Conservation (phyloP, 2,113 vertebrate genomes). For the Atrichornis clamosus region DNA sequence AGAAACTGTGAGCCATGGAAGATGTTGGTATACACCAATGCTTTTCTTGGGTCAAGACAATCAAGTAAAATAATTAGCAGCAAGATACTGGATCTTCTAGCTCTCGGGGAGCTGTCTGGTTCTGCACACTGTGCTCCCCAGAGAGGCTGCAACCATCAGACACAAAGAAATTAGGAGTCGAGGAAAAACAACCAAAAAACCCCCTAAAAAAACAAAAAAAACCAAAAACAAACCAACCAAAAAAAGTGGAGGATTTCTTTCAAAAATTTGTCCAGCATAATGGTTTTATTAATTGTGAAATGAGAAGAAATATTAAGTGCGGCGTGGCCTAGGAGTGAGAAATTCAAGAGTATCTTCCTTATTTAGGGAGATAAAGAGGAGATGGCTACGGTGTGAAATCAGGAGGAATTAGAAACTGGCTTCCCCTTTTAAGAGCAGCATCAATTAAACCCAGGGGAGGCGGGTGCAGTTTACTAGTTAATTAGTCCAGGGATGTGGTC, state of each 20-base stretch:
- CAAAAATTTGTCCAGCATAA: constrained; percentile 5
- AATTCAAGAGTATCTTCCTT: constrained; percentile 52
- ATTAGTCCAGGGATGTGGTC: constrained; percentile 81
- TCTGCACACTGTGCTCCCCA: neutral
- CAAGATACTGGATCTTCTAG: constrained; percentile 55
- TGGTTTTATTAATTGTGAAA: constrained; percentile 55
- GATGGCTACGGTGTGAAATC: constrained; percentile 59
- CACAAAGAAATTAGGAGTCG: constrained; percentile 27
- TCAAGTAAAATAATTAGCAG: constrained; percentile 59
- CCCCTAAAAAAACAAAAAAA: too few relatives aligned
- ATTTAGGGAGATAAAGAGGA: constrained; percentile 61
- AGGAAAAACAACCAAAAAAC: too few relatives aligned
- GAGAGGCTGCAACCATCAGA: neutral
- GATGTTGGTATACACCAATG: constrained; percentile 30
- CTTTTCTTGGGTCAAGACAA: constrained; percentile 64
- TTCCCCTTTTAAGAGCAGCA: constrained; percentile 74
- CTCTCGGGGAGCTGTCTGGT: neutral
- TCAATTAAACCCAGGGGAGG: constrained; percentile 79
- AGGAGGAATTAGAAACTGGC: constrained; percentile 55
- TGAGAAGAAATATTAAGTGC: constrained; percentile 6
- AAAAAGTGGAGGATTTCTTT: neutral
- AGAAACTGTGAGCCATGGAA: constrained; percentile 37
- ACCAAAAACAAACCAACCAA: neutral
- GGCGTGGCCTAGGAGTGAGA: neutral
- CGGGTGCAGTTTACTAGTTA: constrained; percentile 82